Evolutionary conservation across 1,140 invertebrate species (phyloP).

Genomic region (Lucilia sericata): DNA sequence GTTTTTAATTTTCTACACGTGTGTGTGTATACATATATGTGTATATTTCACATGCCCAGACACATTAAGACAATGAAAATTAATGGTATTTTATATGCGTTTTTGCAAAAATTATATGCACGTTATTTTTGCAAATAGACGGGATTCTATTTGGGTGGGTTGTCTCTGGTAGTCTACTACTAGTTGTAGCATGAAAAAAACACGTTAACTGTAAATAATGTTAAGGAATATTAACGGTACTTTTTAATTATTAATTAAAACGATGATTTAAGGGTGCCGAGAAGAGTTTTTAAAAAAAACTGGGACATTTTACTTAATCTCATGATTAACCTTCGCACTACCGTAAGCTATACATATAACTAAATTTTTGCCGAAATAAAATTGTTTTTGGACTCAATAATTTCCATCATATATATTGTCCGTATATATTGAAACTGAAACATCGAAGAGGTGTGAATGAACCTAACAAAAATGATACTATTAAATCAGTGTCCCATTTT

Average conservation of each 20-base stretch:
- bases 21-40: background rate
- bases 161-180: background rate
- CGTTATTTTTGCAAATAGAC: slow-evolving; percentile 28
- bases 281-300: too few species aligned
- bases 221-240: slow-evolving; percentile 10
- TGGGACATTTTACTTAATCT: too few species aligned
- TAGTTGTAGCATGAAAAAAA: background rate
- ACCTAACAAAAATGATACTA: too few species aligned
- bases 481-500: too few species aligned
- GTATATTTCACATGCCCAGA: background rate
- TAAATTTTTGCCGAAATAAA: too few species aligned
- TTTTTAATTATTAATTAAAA: background rate
- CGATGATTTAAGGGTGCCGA: too few species aligned
- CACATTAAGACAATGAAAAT: slow-evolving; percentile 41
- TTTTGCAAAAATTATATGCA: slow-evolving; percentile 20
- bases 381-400: too few species aligned
- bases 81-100: slow-evolving; percentile 34
- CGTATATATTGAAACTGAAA: too few species aligned
- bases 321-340: too few species aligned
- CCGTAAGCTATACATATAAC: too few species aligned
- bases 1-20: background rate
- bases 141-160: background rate
- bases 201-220: background rate
- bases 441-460: too few species aligned
- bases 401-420: too few species aligned